Conservation (phyloP, 2,888 invertebrate species). For the Eilema depressum region DNA sequence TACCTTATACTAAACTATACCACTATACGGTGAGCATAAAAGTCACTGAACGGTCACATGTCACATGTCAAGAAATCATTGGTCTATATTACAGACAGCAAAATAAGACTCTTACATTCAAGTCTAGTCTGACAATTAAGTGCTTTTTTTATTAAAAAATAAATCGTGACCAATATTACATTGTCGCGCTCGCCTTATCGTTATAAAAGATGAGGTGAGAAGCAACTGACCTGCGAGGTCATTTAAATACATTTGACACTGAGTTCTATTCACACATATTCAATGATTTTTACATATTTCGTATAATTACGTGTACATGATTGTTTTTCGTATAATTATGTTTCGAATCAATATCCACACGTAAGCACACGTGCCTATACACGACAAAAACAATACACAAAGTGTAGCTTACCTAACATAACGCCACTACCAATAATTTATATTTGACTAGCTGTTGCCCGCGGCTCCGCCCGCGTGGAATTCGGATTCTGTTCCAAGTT, state of each 20-base stretch:
- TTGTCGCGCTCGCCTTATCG: background rate
- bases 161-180: background rate
- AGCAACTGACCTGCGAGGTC: background rate
- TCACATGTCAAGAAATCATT: background rate
- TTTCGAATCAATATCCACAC: background rate
- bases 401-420: too few species aligned
- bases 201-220: background rate
- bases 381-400: too few species aligned
- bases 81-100: background rate
- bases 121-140: background rate
- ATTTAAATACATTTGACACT: background rate
- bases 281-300: background rate
- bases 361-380: background rate
- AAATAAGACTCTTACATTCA: background rate
- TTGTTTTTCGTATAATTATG: too few species aligned
- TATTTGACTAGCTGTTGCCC: too few species aligned
- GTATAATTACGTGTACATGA: background rate
- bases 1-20: background rate
- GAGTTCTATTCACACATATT: background rate
- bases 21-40: conserved; percentile 5
- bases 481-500: too few species aligned
- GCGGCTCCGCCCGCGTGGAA: too few species aligned
- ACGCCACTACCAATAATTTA: too few species aligned
- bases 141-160: background rate
- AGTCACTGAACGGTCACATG: background rate